Evolutionary conservation across 2,888 invertebrate genomes (phyloP).

Genomic region (Xylocampa areola): DNA sequence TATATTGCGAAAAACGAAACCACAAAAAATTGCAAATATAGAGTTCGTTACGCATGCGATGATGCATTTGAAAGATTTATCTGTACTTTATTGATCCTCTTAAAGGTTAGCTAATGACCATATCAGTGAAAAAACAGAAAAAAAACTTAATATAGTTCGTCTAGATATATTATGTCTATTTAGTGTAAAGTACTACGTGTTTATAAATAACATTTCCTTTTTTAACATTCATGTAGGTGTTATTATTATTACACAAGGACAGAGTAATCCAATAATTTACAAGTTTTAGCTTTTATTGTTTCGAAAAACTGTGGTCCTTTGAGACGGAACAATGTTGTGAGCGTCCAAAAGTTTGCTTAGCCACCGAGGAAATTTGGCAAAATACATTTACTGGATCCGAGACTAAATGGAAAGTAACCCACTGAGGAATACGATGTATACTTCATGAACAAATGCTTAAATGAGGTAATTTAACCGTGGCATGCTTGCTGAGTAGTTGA

Average conservation of each 20-base stretch:
- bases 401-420: conserved; percentile 55
- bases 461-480: conserved; percentile 1
- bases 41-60: no score
- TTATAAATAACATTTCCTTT: neutral
- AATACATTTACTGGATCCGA: conserved; percentile 64
- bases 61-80: no score
- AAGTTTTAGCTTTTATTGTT: conserved; percentile 54
- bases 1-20: no score
- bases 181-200: no score
- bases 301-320: conserved; percentile 47
- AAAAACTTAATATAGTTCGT: no score
- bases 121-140: no score
- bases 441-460: conserved; percentile 7
- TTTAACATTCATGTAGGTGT: conserved; percentile 8
- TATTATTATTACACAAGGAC: conserved; percentile 21
- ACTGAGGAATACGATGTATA: conserved; percentile 49
- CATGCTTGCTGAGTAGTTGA: neutral
- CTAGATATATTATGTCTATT: no score
- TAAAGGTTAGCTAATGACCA: no score
- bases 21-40: no score
- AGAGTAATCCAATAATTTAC: conserved; percentile 50
- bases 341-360: conserved; percentile 59
- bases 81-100: no score
- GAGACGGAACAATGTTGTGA: conserved; percentile 55
- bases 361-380: conserved; percentile 56